These are phyloP conservation scores for Myrmophylax atrothorax DNA, from an alignment of 2,113 vertebrate genomes.

Conservation along the genomic window DNA sequence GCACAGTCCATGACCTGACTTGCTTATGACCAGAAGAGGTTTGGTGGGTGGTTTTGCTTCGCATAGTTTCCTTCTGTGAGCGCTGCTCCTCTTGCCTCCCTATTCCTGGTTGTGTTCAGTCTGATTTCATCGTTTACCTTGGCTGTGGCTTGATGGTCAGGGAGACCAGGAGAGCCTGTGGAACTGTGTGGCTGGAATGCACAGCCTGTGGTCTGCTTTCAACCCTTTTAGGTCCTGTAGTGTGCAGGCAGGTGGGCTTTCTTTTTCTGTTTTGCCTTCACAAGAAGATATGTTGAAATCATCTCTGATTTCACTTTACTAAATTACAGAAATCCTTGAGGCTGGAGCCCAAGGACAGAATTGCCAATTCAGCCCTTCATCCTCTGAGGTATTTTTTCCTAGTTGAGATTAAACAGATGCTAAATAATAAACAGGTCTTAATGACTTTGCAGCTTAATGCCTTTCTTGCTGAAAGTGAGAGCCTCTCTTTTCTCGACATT, in stretches of 20 bases:
- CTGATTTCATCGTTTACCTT: neutral
- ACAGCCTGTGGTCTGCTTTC: neutral
- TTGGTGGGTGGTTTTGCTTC: neutral
- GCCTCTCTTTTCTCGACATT: neutral
- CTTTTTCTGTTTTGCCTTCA: neutral
- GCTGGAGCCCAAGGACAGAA: neutral
- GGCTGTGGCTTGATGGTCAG: neutral
- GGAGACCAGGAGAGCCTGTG: neutral
- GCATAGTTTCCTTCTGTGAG: neutral
- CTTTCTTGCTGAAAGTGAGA: neutral
- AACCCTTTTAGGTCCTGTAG: neutral
- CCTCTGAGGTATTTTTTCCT: neutral
- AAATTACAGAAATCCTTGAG: neutral
- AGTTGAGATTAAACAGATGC: neutral
- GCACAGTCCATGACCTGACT: neutral
- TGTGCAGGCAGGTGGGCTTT: neutral
- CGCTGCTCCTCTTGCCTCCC: fast-evolving
- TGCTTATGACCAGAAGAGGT: neutral
- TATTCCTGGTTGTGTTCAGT: neutral
- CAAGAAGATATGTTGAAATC: neutral
- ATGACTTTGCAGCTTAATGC: neutral
- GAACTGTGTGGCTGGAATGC: neutral
- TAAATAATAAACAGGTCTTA: neutral
- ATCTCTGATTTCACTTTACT: neutral
- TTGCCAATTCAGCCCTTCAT: neutral